Conservation (phyloP, 1,140 invertebrate genomes). For the Drosophila littoralis region DNA sequence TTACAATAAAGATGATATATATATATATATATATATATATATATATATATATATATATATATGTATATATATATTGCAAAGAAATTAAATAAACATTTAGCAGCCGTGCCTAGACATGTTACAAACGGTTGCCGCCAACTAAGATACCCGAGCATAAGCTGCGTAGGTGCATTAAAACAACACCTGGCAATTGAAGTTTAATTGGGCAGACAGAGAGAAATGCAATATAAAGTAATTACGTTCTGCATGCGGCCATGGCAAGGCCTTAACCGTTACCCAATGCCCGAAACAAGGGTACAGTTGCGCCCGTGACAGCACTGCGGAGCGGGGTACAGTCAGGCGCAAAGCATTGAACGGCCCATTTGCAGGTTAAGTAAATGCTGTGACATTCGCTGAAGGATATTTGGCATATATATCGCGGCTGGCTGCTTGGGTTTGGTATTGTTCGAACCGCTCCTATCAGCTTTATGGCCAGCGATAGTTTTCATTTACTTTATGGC, state of each 20-base stretch:
- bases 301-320: conserved; percentile 7
- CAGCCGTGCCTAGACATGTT: too few relatives aligned
- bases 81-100: too few relatives aligned
- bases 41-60: too few relatives aligned
- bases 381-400: conserved; percentile 51
- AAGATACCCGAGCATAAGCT: conserved; percentile 13
- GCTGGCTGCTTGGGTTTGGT: not conserved
- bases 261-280: conserved; percentile 18
- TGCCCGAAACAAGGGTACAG: conserved; percentile 5
- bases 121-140: not conserved
- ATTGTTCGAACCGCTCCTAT: conserved; percentile 29
- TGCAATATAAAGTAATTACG: conserved; percentile 52
- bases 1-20: too few relatives aligned
- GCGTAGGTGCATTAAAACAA: conserved; percentile 35
- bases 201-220: conserved; percentile 60
- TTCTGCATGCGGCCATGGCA: conserved; percentile 28
- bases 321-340: conserved; percentile 14
- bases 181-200: conserved; percentile 71
- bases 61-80: too few relatives aligned
- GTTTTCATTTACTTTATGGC: conserved; percentile 52
- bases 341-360: conserved; percentile 49
- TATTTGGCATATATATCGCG: conserved; percentile 4
- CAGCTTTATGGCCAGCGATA: conserved; percentile 44
- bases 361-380: conserved; percentile 36
- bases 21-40: too few relatives aligned